Evolutionary conservation across 2,113 vertebrate species (phyloP).

Genomic region (Poeciliopsis prolifica): DNA sequence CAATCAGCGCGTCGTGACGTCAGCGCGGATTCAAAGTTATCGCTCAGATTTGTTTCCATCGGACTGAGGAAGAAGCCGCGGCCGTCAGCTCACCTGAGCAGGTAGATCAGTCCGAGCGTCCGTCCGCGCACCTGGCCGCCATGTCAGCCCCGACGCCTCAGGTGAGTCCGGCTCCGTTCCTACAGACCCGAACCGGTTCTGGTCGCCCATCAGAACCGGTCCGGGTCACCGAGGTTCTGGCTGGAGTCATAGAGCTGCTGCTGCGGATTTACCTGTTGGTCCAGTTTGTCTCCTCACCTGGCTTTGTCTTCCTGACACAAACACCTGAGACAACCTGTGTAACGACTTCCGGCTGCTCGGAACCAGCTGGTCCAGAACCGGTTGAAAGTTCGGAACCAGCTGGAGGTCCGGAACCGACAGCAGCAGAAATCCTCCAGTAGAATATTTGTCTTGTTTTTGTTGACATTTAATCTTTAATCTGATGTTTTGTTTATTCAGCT

Average conservation of each 20-base stretch:
- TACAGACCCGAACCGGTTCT: background rate
- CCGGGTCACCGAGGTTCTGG: background rate
- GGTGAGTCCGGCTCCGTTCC: constrained; percentile 29
- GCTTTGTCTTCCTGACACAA: background rate
- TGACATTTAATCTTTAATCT: too few relatives aligned
- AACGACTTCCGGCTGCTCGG: background rate
- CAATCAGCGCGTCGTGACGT: constrained; percentile 38
- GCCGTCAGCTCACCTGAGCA: background rate
- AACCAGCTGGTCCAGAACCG: background rate
- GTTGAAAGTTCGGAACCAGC: too few relatives aligned
- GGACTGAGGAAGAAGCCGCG: background rate
- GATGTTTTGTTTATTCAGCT: too few relatives aligned
- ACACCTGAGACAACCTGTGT: background rate
- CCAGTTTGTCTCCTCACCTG: constrained; percentile 35
- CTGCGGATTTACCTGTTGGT: constrained; percentile 56
- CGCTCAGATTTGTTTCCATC: constrained; percentile 6
- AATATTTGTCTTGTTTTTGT: too few relatives aligned
- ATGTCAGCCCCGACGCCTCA: constrained; percentile 65
- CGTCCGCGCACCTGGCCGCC: constrained; percentile 4
- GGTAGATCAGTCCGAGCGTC: background rate
- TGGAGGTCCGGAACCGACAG: too few relatives aligned
- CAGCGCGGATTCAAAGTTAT: constrained; percentile 49
- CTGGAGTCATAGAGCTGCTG: background rate
- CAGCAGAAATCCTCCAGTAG: too few relatives aligned
- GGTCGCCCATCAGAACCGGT: background rate